A percentile compares a stretch with the other conserved stretches of the same genome.
These are phyloP conservation scores for Chalcis sispes DNA, from an alignment of 2,888 invertebrate genomes.

Conservation along the genomic window DNA sequence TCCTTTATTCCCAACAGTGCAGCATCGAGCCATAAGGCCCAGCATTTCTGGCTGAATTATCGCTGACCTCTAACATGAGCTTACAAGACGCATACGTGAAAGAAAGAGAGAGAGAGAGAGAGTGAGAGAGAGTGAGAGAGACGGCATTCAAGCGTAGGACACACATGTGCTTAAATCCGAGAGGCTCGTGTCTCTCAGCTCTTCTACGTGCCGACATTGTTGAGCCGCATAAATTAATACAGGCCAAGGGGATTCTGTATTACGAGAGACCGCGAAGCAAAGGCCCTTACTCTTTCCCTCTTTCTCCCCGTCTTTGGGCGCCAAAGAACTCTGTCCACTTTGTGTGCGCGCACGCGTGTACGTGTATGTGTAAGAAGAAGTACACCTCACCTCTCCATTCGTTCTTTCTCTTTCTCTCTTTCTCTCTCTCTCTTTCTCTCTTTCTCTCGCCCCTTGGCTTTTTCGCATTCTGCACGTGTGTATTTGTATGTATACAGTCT, in stretches of 20 bases:
- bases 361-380: no score
- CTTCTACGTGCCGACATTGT: constrained; percentile 68
- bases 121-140: no score
- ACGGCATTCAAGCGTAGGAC: constrained; percentile 27
- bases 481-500: no score
- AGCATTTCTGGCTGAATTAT: constrained; percentile 71
- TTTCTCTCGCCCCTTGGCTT: background rate
- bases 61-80: constrained; percentile 71
- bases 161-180: constrained; percentile 44
- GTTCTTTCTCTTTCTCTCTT: background rate
- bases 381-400: no score
- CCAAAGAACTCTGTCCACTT: no score
- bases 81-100: constrained; percentile 68
- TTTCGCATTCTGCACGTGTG: constrained; percentile 14
- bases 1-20: background rate
- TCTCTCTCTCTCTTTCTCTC: constrained; percentile 12
- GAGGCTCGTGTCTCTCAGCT: constrained; percentile 49
- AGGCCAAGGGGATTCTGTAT: constrained; percentile 68
- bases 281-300: constrained; percentile 15
- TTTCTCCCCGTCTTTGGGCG: no score
- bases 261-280: constrained; percentile 62
- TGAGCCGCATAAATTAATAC: constrained; percentile 73
- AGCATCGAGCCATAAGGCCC: constrained; percentile 55
- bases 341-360: no score
- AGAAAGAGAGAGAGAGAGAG: no score